Base-by-base conservation (phyloP, 2,113 vertebrate genomes). In the Pica pica region DNA sequence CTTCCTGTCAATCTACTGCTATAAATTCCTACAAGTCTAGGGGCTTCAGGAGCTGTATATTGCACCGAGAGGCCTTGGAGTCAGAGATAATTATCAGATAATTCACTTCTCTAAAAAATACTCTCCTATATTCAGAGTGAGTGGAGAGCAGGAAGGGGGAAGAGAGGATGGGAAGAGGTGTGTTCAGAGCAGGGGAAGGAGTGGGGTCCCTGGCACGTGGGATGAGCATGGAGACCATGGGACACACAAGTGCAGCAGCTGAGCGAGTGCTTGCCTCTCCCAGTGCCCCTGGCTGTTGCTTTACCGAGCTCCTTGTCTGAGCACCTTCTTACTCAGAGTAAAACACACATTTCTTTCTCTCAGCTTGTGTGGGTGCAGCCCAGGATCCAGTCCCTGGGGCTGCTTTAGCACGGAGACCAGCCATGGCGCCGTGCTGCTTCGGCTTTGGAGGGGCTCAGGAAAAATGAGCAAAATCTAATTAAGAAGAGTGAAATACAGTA, bases 21-120 rank as follows among this genome's bases (percentile, higher is more conserved):
- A 83, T 91, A 94, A 97, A 96, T 94, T 96, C 92, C 87, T 95
- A 10, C 81, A 89, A 93, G 95, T 95, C 89, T 78, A 69, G 75
- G 87, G 92, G 94, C 77, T 96, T 87, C 91, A 74, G 93, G 90
- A 97, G 60, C 79, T 87, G 90, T 91, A 81, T 94, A 94, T 86
- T 94, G 94, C 94, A 94, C 90, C 10, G 30, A 86, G 83, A 93
- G 92, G 73, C 88, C 88, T 90, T 78, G 61, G 83, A 95, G 92
- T 92, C 65, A 65, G 57, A 92, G 93, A 95, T 96, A 96, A 89
- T 65, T 59, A 92, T 96, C 94, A 94, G 86, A 94, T 93, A 96
- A 95, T 91, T 95, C 95, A 95, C 92, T 89, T 18, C 73, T 93
- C 69, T 69, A 82, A 73, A 94, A 97, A 90, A 79, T 33, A 93